Conservation (phyloP, 1,140 invertebrate genomes). For the Pygmarrhopalites habei region DNA sequence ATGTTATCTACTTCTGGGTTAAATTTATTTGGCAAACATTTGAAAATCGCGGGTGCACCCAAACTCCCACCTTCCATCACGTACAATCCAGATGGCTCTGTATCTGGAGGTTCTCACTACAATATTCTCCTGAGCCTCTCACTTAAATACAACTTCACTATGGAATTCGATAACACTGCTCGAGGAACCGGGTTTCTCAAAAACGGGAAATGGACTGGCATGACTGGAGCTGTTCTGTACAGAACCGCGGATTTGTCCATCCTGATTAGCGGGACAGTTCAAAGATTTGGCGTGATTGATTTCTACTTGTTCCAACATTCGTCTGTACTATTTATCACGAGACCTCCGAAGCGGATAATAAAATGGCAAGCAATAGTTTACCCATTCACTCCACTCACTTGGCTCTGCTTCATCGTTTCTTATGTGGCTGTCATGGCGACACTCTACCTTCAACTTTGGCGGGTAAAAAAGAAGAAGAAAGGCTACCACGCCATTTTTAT, state of each 20-base stretch:
- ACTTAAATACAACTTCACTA: conserved; percentile 18
- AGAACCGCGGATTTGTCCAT: conserved; percentile 21
- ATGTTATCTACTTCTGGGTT: neutral
- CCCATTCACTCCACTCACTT: conserved; percentile 12
- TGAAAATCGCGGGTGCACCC: conserved; percentile 22
- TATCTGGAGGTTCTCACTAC: conserved; percentile 29
- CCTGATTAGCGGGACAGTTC: conserved; percentile 15
- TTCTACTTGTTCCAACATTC: conserved; percentile 14
- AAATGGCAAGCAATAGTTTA: conserved; percentile 28
- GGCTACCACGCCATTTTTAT: conserved; percentile 12
- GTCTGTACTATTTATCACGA: conserved; percentile 21
- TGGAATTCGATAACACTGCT: conserved; percentile 18
- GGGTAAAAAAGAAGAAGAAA: neutral
- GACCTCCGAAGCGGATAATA: conserved; percentile 3
- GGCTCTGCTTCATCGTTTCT: conserved; percentile 11
- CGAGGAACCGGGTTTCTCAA: conserved; percentile 17
- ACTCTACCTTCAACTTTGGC: neutral
- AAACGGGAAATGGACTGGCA: conserved; percentile 27
- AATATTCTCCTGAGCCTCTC: conserved; percentile 12
- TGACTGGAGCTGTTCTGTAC: conserved; percentile 25
- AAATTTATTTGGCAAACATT: conserved; percentile 17
- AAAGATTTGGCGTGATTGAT: conserved; percentile 23
- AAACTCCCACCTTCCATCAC: conserved; percentile 25
- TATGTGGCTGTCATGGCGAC: neutral
- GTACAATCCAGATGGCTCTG: neutral